These are phyloP conservation scores for Leptopilina drosophilae DNA, from an alignment of 2,888 invertebrate genomes.

Conservation along the genomic window DNA sequence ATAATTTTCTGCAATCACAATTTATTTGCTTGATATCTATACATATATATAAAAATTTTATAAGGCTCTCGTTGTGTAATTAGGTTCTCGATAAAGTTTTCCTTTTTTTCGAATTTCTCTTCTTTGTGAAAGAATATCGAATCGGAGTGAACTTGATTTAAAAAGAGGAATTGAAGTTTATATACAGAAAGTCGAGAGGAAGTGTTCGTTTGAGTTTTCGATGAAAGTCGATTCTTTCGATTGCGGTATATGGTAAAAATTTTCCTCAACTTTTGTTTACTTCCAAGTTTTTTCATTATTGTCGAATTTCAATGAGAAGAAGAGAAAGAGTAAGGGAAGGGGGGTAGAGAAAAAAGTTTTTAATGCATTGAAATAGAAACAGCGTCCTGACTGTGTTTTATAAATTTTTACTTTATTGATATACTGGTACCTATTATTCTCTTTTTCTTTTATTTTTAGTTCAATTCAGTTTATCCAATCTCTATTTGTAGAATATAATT, in stretches of 20 bases:
- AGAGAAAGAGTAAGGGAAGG: too few species aligned
- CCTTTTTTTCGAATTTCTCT: neutral
- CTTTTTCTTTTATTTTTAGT: neutral
- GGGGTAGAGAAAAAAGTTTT: neutral
- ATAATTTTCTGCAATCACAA: neutral
- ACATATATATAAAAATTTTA: neutral
- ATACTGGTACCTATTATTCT: neutral
- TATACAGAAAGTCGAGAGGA: conserved; percentile 24
- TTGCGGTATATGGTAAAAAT: conserved; percentile 23
- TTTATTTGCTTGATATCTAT: neutral
- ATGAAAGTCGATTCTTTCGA: conserved; percentile 22
- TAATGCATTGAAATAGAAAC: conserved; percentile 1
- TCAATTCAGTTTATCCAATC: neutral
- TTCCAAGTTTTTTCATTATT: conserved; percentile 40
- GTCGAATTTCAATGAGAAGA: conserved; percentile 11
- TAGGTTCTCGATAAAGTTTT: conserved; percentile 25
- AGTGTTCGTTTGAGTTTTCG: conserved; percentile 25
- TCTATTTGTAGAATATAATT: too few species aligned
- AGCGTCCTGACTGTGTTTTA: neutral
- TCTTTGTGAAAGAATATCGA: conserved; percentile 15
- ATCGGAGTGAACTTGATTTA: conserved; percentile 5
- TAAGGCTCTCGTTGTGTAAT: conserved; percentile 15
- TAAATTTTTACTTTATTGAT: neutral
- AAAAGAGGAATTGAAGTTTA: conserved; percentile 20
- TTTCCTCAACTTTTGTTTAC: conserved; percentile 24